These are phyloP conservation scores for Omphaloscelis lunosa DNA, from an alignment of 2,888 invertebrate genomes.

Conservation along the genomic window DNA sequence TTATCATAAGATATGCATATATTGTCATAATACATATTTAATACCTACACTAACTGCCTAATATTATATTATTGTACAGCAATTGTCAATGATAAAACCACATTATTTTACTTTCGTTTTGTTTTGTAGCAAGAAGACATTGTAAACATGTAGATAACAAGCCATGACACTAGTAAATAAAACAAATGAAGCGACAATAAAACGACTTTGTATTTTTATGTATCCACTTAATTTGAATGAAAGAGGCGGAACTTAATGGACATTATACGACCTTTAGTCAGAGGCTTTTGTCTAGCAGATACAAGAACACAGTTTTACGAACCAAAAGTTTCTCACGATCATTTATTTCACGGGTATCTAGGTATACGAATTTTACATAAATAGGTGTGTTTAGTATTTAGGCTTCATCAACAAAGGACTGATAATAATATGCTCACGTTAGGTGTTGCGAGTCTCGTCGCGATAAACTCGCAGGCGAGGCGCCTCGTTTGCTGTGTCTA, in stretches of 20 bases:
- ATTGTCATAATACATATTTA: constrained; percentile 9
- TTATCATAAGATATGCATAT: constrained; percentile 36
- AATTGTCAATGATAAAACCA: neutral
- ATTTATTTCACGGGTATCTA: neutral
- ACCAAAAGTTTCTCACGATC: neutral
- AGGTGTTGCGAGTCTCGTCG: constrained; percentile 43
- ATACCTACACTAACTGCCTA: neutral
- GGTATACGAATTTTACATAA: neutral
- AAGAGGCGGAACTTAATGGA: neutral
- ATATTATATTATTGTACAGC: neutral
- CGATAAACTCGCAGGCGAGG: constrained; percentile 57
- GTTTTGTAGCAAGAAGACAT: neutral
- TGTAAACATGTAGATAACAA: constrained; percentile 19
- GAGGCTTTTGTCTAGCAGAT: neutral
- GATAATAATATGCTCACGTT: constrained; percentile 56
- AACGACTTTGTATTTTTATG: constrained; percentile 49
- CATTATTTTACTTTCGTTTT: neutral
- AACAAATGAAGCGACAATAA: constrained; percentile 13
- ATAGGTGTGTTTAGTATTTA: neutral
- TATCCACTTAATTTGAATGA: constrained; percentile 15
- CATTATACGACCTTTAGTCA: constrained; percentile 3
- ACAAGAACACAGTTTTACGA: constrained; percentile 8
- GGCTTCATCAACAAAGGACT: constrained; percentile 46
- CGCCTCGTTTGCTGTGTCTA: constrained; percentile 75
- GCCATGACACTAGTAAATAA: constrained; percentile 11